Evolutionary conservation across 1,140 invertebrate species (phyloP).

Genomic region (Mesaphorura yosii): DNA sequence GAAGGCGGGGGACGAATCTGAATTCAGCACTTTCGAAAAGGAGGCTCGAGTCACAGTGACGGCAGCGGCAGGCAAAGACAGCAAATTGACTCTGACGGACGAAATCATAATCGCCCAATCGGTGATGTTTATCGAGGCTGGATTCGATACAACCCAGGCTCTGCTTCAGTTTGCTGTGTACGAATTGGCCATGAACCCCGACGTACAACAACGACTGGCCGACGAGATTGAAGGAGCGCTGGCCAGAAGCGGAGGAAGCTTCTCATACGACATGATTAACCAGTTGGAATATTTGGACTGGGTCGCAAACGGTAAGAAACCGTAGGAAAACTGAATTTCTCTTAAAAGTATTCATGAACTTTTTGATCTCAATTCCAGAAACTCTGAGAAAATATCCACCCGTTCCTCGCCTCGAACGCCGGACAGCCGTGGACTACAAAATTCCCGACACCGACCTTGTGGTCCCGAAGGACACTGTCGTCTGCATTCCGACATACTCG

Average conservation of each 20-base stretch:
- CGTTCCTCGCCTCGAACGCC: conserved; percentile 37
- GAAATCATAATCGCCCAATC: conserved; percentile 15
- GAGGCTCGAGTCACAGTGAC: no score
- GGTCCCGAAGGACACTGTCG: conserved; percentile 51
- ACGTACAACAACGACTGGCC: conserved; percentile 39
- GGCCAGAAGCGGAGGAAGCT: conserved; percentile 20
- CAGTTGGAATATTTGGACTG: conserved; percentile 33
- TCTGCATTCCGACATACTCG: conserved; percentile 50
- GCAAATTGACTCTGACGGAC: conserved; percentile 10
- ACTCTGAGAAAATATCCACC: conserved; percentile 42
- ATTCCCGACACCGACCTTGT: conserved; percentile 44
- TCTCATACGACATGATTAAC: conserved; percentile 31
- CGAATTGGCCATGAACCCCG: conserved; percentile 43
- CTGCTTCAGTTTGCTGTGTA: conserved; percentile 37
- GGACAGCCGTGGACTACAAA: conserved; percentile 37
- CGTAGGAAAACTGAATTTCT: background rate
- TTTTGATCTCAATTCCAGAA: conserved; percentile 34
- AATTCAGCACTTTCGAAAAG: background rate
- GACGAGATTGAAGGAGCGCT: conserved; percentile 32
- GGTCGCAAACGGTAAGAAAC: conserved; percentile 22
- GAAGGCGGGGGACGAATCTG: background rate
- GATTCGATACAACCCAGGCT: conserved; percentile 42
- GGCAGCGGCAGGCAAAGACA: no score
- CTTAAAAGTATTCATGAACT: background rate
- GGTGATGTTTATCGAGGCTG: conserved; percentile 35